Evolutionary conservation across 2,797 vertebrate genomes (phyloP).

Genomic region (Amniataba percoides): DNA sequence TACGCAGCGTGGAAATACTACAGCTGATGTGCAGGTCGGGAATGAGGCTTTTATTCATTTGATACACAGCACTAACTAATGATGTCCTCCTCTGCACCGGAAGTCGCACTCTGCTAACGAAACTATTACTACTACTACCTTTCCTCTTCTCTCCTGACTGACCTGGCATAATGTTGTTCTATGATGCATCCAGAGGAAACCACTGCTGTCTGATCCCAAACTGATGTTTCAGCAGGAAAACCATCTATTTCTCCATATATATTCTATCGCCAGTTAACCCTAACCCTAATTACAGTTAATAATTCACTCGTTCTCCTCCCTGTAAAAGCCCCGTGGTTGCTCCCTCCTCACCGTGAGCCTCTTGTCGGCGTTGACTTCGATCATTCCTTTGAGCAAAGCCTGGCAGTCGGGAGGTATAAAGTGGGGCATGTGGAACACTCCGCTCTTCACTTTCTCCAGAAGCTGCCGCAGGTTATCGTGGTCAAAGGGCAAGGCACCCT

Average conservation of each 20-base stretch:
- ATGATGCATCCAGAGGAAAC: background rate
- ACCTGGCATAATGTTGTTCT: background rate
- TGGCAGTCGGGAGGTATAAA: constrained; percentile 94
- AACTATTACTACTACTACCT: too few relatives aligned
- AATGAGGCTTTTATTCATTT: too few relatives aligned
- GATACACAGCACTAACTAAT: too few relatives aligned
- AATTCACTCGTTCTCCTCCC: background rate
- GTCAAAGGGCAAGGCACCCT: constrained; percentile 94
- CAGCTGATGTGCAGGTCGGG: too few relatives aligned
- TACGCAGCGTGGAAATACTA: too few relatives aligned
- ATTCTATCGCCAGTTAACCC: too few relatives aligned
- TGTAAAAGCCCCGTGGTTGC: background rate
- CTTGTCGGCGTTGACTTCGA: constrained; percentile 92
- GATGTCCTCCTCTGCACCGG: too few relatives aligned
- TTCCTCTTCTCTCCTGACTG: too few relatives aligned
- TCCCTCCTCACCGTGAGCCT: constrained; percentile 88
- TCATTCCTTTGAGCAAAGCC: constrained; percentile 91
- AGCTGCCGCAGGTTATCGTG: constrained; percentile 95
- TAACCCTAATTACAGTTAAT: too few relatives aligned
- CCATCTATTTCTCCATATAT: too few relatives aligned
- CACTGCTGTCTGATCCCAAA: background rate
- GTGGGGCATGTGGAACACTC: constrained; percentile 95
- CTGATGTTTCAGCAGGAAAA: background rate
- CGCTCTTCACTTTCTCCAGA: constrained; percentile 94
- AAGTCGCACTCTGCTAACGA: too few relatives aligned